Evolutionary conservation across 2,113 vertebrate species (phyloP).

Genomic region (Plectropomus leopardus): DNA sequence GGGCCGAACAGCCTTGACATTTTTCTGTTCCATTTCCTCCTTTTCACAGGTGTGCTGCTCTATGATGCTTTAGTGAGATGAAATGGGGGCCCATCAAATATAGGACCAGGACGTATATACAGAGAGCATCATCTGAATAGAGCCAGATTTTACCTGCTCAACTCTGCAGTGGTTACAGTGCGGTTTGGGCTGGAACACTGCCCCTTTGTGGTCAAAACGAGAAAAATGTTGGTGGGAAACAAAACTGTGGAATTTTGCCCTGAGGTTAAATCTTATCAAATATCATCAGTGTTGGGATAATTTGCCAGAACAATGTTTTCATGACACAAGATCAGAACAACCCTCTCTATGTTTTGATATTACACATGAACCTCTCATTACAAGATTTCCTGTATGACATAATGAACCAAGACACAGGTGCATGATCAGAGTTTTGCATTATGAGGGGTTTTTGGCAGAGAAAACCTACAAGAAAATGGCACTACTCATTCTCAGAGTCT

Average conservation of each 20-base stretch:
- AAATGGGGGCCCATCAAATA: not conserved
- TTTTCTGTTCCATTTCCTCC: slow-evolving; percentile 10
- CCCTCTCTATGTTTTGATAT: not conserved
- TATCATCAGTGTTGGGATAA: not conserved
- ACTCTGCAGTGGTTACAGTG: slow-evolving; percentile 8
- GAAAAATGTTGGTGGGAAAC: slow-evolving; percentile 20
- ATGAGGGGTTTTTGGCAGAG: not conserved
- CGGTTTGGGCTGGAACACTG: slow-evolving; percentile 54
- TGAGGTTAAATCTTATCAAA: not conserved
- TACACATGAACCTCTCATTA: not conserved
- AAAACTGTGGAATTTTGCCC: not conserved
- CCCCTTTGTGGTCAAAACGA: slow-evolving; percentile 74
- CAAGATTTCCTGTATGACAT: not conserved
- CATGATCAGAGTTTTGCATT: not conserved
- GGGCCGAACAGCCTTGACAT: slow-evolving; percentile 2
- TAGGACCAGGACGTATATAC: not conserved
- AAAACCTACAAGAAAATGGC: not conserved
- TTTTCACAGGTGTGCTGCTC: not conserved
- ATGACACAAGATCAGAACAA: not conserved
- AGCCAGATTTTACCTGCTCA: slow-evolving; percentile 35
- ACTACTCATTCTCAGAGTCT: not conserved
- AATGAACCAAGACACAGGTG: not conserved
- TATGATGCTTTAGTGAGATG: not conserved
- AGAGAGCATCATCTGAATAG: slow-evolving; percentile 19
- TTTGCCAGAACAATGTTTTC: not conserved